Conservation (phyloP, 2,888 invertebrate species). For the Drosophila mayaguana region DNA sequence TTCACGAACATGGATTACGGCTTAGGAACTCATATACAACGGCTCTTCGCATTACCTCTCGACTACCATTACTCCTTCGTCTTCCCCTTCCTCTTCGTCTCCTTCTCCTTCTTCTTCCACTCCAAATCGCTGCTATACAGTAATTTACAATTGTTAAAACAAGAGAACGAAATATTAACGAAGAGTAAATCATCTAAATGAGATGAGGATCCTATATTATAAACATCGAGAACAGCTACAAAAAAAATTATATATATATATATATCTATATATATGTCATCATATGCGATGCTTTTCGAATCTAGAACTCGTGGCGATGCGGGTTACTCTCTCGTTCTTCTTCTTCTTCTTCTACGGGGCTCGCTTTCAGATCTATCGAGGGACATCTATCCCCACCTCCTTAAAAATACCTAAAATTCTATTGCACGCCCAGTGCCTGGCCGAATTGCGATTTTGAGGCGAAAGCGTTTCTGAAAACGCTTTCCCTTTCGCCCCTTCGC, state of each 20-base stretch:
- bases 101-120: not conserved
- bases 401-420: constrained; percentile 34
- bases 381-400: not conserved
- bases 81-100: not conserved
- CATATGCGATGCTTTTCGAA: constrained; percentile 34
- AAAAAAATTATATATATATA: constrained; percentile 9
- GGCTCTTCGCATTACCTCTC: constrained; percentile 54
- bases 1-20: constrained; percentile 80
- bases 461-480: constrained; percentile 11
- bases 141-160: constrained; percentile 39
- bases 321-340: not conserved
- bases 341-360: not conserved
- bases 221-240: constrained; percentile 52
- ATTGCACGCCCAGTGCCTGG: constrained; percentile 9
- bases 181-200: not conserved
- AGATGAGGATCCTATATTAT: constrained; percentile 11
- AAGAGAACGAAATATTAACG: not conserved
- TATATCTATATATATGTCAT: constrained; percentile 12
- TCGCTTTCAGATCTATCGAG: not conserved
- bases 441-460: constrained; percentile 9
- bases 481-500: not conserved
- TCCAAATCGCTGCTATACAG: constrained; percentile 14
- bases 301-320: constrained; percentile 31
- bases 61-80: not conserved
- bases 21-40: constrained; percentile 78